Base-by-base conservation (phyloP, 2,113 vertebrate species). In the Leucopsar rothschildi region DNA sequence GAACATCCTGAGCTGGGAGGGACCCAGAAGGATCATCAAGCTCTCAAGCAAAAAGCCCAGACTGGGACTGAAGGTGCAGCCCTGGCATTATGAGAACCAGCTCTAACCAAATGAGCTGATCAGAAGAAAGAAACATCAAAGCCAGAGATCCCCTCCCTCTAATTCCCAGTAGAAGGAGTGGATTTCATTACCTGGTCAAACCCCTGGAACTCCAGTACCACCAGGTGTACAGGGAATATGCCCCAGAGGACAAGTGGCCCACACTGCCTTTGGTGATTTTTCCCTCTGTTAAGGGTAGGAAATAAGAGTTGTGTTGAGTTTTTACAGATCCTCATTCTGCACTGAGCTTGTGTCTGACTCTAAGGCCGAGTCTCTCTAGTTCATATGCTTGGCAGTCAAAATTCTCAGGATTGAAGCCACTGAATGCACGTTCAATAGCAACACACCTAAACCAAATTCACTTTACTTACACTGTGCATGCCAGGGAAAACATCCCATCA, bases 41-140 rank as follows among this genome's bases (percentile, higher is more conserved):
- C 9, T 60, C 63, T 44, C 14, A 25, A 66, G 10, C 16, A 57
- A 66, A 76, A 1, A 66, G 35, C 21, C 35, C 82, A 66, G 16
- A 35, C 16, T 42, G 29, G 23, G 53, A 31, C 12, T 21, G 31
- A 68, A 27, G 0, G 0, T 14, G 21, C 21, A 52, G 10, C 14
- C 17, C 5, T 12, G 19, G 33, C 55, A 16, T 11, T 39, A 12
- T 0, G 0, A 69, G 39, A 31, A 69, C 10, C 14, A 28, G 28
- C 18, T 68, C 12, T n/a, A 69, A 69, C 8, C 22, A 60, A 19
- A 22, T 53, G 72, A 60, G 33, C 8, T 28, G 8, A 39, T 45
- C 10, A 53, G 27, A 10, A 60, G 68, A 39, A 71, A 44, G 24
- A 68, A 75, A 66, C 10, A 24, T 35, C 39, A 52, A 50, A 77